Evolutionary conservation across 2,888 invertebrate genomes (phyloP).

Genomic region (Eupithecia centaureata): DNA sequence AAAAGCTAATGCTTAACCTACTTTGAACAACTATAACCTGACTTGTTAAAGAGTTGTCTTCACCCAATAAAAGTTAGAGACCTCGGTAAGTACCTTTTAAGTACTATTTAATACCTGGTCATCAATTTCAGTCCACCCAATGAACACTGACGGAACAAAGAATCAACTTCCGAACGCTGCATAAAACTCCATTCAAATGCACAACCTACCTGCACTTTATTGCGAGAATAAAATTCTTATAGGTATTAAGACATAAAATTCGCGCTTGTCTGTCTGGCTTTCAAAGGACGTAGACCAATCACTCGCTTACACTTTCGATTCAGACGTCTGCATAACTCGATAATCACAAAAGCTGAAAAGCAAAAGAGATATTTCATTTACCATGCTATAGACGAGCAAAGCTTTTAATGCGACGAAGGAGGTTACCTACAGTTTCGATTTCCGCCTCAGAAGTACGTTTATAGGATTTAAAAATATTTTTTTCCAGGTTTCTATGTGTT

Average conservation of each 20-base stretch:
- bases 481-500: no score
- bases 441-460: no score
- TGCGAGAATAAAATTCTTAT: constrained; percentile 40
- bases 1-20: no score
- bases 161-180: constrained; percentile 20
- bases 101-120: no score
- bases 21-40: no score
- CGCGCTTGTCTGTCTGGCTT: constrained; percentile 43
- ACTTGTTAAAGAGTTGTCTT: no score
- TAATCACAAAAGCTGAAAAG: constrained; percentile 12
- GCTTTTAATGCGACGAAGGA: no score
- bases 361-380: constrained; percentile 1
- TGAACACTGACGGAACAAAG: constrained; percentile 13
- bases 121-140: neutral
- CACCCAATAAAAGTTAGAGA: no score
- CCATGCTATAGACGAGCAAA: neutral
- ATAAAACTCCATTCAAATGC: constrained; percentile 39
- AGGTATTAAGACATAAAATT: constrained; percentile 39
- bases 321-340: constrained; percentile 4
- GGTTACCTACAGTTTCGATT: no score
- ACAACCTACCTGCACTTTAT: constrained; percentile 42
- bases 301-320: constrained; percentile 37
- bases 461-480: no score
- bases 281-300: constrained; percentile 40
- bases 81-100: no score